Conservation (phyloP, 2,888 invertebrate species). For the Prenolepis imparis region DNA sequence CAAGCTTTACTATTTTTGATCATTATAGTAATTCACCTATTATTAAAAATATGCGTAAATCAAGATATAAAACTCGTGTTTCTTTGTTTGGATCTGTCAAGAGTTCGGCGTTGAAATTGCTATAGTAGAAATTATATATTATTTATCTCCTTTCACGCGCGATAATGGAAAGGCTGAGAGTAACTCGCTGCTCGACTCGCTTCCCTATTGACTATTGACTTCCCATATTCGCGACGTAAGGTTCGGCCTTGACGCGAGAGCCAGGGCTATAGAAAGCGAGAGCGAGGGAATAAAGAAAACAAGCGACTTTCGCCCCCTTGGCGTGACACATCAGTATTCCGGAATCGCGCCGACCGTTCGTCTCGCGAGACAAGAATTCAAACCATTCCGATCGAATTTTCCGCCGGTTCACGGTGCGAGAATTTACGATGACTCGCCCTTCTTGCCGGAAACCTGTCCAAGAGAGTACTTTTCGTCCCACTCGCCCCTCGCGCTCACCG, state of each 20-base stretch:
- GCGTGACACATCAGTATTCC: slow-evolving; percentile 83
- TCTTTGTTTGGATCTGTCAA: background rate
- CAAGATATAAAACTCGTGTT: background rate
- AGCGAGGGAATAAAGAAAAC: slow-evolving; percentile 54
- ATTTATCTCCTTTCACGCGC: background rate
- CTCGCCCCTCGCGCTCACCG: background rate
- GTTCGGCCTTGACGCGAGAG: slow-evolving; percentile 28
- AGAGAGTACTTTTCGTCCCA: slow-evolving; percentile 6
- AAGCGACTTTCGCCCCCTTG: slow-evolving; percentile 56
- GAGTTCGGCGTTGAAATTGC: background rate
- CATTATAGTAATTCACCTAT: background rate
- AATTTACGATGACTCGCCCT: slow-evolving; percentile 77
- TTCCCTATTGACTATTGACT: slow-evolving; percentile 18
- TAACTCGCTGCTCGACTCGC: background rate
- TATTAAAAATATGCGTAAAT: background rate
- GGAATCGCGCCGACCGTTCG: slow-evolving; percentile 82
- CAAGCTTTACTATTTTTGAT: background rate
- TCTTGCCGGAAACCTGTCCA: slow-evolving; percentile 1
- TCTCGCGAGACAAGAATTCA: slow-evolving; percentile 83
- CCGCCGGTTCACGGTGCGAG: slow-evolving; percentile 76
- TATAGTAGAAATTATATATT: background rate
- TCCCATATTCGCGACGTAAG: slow-evolving; percentile 6
- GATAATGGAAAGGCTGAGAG: background rate
- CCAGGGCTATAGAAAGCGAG: slow-evolving; percentile 52
- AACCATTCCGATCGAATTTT: slow-evolving; percentile 84